These are phyloP conservation scores for Spilarctia lutea DNA, from an alignment of 2,888 invertebrate species.

Conservation along the genomic window DNA sequence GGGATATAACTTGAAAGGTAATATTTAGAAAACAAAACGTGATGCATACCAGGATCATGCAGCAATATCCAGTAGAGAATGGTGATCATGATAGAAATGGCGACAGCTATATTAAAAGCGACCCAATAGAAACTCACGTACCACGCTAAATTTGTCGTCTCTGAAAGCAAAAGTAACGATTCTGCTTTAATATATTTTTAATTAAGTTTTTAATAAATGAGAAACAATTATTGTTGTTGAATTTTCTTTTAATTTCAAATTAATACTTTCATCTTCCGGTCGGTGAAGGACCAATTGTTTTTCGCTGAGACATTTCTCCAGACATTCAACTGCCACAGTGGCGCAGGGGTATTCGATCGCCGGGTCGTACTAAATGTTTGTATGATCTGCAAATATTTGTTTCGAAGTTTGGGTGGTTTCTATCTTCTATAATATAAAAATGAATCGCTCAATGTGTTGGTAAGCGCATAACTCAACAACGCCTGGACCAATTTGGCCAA, in stretches of 20 bases:
- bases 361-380: too few relatives aligned
- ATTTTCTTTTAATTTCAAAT: background rate
- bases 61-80: conserved; percentile 79
- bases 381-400: too few relatives aligned
- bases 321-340: too few relatives aligned
- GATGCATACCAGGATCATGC: conserved; percentile 68
- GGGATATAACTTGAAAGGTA: background rate
- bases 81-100: conserved; percentile 75
- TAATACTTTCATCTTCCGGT: background rate
- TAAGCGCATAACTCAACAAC: too few relatives aligned
- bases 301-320: too few relatives aligned
- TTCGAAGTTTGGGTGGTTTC: too few relatives aligned
- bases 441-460: too few relatives aligned
- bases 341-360: too few relatives aligned
- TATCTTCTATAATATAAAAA: too few relatives aligned
- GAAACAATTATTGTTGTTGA: background rate
- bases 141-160: conserved; percentile 69
- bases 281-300: background rate
- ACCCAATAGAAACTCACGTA: conserved; percentile 78
- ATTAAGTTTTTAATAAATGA: background rate
- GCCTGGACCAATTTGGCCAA: too few relatives aligned
- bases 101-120: conserved; percentile 70
- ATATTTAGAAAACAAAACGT: background rate
- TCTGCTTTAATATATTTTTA: background rate
- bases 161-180: conserved; percentile 31